phyloP scores from a whole-genome alignment of 2,888 invertebrate genomes.

The Drosophila borborema region DNA sequence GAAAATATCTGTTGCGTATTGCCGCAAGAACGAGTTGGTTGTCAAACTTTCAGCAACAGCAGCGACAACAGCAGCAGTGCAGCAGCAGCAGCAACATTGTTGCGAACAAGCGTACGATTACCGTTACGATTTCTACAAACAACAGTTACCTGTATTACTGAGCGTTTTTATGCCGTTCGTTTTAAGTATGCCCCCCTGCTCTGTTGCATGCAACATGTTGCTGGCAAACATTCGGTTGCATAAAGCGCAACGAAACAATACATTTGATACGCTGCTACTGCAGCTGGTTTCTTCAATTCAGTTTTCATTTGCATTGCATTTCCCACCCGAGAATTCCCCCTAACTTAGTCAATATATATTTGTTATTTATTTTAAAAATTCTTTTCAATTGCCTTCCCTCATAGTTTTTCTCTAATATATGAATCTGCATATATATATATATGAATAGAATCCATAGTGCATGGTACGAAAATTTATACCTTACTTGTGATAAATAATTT shows the following conservation, averaged over 20 bases:
- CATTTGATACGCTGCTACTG: conserved; percentile 19
- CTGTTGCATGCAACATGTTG: conserved; percentile 60
- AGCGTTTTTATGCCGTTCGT: conserved; percentile 11
- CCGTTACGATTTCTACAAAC: conserved; percentile 65
- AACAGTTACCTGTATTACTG: conserved; percentile 70
- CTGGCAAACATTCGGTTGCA: conserved; percentile 68
- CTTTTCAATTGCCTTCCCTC: conserved; percentile 16
- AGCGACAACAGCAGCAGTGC: conserved; percentile 53
- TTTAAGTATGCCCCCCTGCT: conserved; percentile 18
- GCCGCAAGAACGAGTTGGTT: conserved; percentile 82
- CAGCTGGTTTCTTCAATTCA: conserved; percentile 7
- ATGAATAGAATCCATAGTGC: conserved; percentile 19
- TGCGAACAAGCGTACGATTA: conserved; percentile 52
- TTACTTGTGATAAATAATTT: conserved; percentile 66
- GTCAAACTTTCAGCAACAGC: conserved; percentile 67
- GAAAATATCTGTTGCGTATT: conserved; percentile 83
- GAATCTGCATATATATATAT: background rate
- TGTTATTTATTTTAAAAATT: conserved; percentile 72
- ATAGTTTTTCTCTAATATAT: background rate
- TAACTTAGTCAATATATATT: conserved; percentile 57
- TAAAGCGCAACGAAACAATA: background rate
- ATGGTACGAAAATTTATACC: conserved; percentile 18
- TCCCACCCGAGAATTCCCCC: background rate
- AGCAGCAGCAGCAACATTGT: conserved; percentile 52
- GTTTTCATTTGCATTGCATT: conserved; percentile 7